Base-by-base conservation (phyloP, 2,797 vertebrate species). In the Enteromius argenteus region DNA sequence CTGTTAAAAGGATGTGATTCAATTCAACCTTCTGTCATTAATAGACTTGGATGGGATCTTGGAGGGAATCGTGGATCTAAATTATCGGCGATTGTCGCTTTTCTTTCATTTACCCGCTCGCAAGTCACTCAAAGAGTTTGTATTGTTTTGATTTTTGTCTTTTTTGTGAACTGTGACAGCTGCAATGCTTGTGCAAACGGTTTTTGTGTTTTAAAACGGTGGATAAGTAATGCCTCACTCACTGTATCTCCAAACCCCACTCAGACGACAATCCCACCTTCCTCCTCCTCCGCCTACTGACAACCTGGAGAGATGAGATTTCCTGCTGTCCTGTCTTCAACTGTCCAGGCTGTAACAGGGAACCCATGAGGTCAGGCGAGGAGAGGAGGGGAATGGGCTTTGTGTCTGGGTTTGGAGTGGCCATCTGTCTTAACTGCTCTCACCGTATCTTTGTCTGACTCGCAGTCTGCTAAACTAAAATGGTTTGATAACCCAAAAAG, bases 31-130 rank as follows among this genome's bases (percentile, higher is more conserved):
- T 86, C 62, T 85, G 81, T 87, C 78, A 86, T 76, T 87, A 86
- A 89, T 85, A 77, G 85, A 91, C 87, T 89, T 92, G 62, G 37
- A 62, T 88, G 86, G 82, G 69, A 89, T 80, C 69, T 79, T 74
- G 64, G 84, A 89, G 67, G 84, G 86, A 87, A 85, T 87, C 64
- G n/a, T 85, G 87, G 84, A 85, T 89, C 78, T 84, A 87, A 89
- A 89, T 89, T 81, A 85, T 86, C 69, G 2, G 68, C 79, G 84
- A 58, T 83, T 71, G 56, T 58, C 82, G 74, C 88, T 83, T 82
- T 87, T 89, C 39, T 87, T 81, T 80, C 85, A 66, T 88, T 86
- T 83, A 84, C 76, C 80, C 15, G 3, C 39, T 84, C 15, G 39
- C 35, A 68, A 68, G 72, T n/a, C 74, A 44, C 49, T 69, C 17